These are phyloP conservation scores for Peromyscus polionotus DNA, from an alignment of 2,113 vertebrate genomes.

Conservation along the genomic window DNA sequence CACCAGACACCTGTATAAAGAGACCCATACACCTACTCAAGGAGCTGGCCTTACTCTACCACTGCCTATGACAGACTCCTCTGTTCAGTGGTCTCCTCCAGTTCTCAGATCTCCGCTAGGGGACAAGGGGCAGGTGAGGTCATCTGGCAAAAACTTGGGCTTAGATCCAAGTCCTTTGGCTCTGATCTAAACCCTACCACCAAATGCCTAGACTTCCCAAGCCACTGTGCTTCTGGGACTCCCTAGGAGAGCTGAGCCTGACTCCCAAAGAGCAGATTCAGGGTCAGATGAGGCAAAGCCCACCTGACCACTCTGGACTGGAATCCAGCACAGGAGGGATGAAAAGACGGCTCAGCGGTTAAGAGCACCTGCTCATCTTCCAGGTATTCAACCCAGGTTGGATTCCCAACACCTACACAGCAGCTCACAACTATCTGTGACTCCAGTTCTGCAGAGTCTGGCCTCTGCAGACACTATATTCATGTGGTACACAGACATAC, in stretches of 20 bases:
- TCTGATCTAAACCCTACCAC: neutral
- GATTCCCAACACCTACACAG: neutral
- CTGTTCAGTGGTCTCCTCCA: neutral
- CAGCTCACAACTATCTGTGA: neutral
- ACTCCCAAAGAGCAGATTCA: neutral
- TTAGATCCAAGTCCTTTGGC: neutral
- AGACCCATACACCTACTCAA: accelerated
- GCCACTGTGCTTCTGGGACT: neutral
- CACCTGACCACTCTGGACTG: neutral
- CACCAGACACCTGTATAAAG: neutral
- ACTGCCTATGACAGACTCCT: accelerated
- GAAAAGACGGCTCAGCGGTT: neutral
- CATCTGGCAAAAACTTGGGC: neutral
- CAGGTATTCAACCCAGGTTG: neutral
- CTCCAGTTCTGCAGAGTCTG: neutral
- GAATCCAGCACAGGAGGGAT: neutral
- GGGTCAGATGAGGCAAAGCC: too few species aligned
- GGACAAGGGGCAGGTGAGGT: neutral
- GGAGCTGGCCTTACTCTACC: accelerated
- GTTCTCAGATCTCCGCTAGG: neutral
- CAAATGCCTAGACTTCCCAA: neutral
- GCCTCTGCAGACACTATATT: neutral
- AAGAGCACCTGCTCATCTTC: neutral
- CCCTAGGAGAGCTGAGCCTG: neutral
- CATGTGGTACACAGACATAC: too few species aligned